Conservation (phyloP, 2,797 vertebrate genomes). For the Kryptolebias ocellatus region DNA sequence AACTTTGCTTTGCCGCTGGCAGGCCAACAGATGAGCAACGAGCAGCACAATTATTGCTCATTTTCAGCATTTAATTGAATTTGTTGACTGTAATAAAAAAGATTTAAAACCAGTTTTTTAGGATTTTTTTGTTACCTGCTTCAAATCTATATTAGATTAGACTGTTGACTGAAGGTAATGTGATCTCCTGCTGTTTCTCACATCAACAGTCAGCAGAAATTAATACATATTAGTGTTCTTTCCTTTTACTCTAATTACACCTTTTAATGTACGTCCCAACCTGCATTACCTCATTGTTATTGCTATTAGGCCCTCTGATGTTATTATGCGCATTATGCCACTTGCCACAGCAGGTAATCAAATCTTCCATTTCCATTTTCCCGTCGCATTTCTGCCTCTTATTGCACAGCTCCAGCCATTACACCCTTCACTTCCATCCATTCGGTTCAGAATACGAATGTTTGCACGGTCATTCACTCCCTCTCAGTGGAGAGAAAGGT, state of each 20-base stretch:
- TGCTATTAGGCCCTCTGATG: conserved; percentile 43
- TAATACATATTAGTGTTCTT: conserved; percentile 55
- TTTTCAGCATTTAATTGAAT: too few species aligned
- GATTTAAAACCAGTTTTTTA: too few species aligned
- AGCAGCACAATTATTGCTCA: too few species aligned
- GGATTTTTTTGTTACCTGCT: conserved; percentile 24
- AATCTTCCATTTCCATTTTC: conserved; percentile 61
- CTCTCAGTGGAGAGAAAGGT: conserved; percentile 26
- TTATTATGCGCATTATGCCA: conserved; percentile 64
- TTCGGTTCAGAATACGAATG: conserved; percentile 30
- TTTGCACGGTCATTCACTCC: conserved; percentile 31
- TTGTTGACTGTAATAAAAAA: conserved; percentile 17
- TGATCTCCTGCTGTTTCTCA: conserved; percentile 49
- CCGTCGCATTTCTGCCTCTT: conserved; percentile 57
- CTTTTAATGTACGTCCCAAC: conserved; percentile 53
- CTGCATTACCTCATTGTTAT: conserved; percentile 59
- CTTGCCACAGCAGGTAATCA: conserved; percentile 62
- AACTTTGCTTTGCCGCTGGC: too few species aligned
- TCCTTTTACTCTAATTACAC: conserved; percentile 61
- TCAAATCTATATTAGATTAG: conserved; percentile 36
- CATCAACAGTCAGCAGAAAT: conserved; percentile 53
- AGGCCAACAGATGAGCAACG: too few species aligned
- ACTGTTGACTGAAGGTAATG: conserved; percentile 32
- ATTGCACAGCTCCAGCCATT: conserved; percentile 52
- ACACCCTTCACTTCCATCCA: conserved; percentile 53